Base-by-base conservation (phyloP, 2,113 vertebrate genomes). In the Grantiella picta region DNA sequence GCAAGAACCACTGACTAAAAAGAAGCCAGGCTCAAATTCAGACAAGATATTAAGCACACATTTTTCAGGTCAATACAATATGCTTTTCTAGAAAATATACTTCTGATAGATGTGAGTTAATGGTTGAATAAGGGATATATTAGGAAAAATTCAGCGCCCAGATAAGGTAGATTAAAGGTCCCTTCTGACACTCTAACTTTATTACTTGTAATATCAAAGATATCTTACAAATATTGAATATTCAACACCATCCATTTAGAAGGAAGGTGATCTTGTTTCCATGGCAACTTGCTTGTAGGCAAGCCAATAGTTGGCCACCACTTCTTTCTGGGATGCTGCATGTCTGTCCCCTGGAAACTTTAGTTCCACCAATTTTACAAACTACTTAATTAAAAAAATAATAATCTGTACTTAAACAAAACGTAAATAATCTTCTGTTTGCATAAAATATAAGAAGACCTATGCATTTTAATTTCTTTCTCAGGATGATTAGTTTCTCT, bases 251-350 rank as follows among this genome's bases (percentile, higher is more conserved):
- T n/a, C 45, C 75, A 17, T 73, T 82, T 91, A 56, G 60, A 93
- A 87, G 33, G 54, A 92, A 88, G 35, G 69, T 40, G 60, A 83
- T 88, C 63, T 88, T 42, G 42, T 95, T 94, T 86, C 96, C 76
- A 83, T 83, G 52, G 57, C 8, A 91, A 95, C 87, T 80, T 54
- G 4, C 31, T 73, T 42, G 7, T 24, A 83, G 38, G 56, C 31
- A 89, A 94, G 59, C 27, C 50, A 82, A 15, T n/a, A 93, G 35
- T 4, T 80, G 90, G 68, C 60, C 85, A 70, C n/a, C 36, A 47
- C 44, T 82, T 82, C 21, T 77, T 64, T 73, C 47, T 47, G 35
- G 14, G 45, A 61, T 64, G 42, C 15, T 59, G 3, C 10, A 24
- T 64, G 21, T 47, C 81, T 87, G 52, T 64, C 23, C 10, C 9